Conservation (phyloP, 2,888 invertebrate species). For the Neuroscelio doddi region DNA sequence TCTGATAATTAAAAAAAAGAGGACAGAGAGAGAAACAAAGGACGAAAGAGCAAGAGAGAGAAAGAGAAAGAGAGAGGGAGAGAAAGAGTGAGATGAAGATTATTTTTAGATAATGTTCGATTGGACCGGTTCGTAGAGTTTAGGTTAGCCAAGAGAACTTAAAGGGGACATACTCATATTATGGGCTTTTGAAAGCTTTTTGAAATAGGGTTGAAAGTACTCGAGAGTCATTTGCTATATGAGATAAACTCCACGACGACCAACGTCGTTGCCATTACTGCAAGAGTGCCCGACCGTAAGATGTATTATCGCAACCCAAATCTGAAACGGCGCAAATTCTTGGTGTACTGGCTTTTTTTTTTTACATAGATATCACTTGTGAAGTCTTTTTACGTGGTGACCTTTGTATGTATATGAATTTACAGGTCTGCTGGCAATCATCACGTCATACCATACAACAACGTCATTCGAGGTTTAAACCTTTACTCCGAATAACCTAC, state of each 20-base stretch:
- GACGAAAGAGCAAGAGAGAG: too few species aligned
- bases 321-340: slow-evolving; percentile 41
- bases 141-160: slow-evolving; percentile 29
- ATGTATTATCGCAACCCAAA: slow-evolving; percentile 39
- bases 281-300: slow-evolving; percentile 23
- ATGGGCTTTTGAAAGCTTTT: slow-evolving; percentile 40
- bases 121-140: slow-evolving; percentile 36
- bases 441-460: slow-evolving; percentile 1
- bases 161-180: slow-evolving; percentile 31
- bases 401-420: slow-evolving; percentile 11
- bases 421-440: slow-evolving; percentile 10
- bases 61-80: too few species aligned
- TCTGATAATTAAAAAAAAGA: too few species aligned
- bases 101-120: slow-evolving; percentile 24
- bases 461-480: slow-evolving; percentile 2
- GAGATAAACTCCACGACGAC: slow-evolving; percentile 32
- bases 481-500: slow-evolving; percentile 8
- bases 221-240: slow-evolving; percentile 35
- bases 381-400: slow-evolving; percentile 1
- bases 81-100: too few species aligned
- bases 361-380: slow-evolving; percentile 33
- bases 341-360: slow-evolving; percentile 20
- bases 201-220: slow-evolving; percentile 42
- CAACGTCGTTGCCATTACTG: slow-evolving; percentile 30
- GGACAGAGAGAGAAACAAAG: too few species aligned